These are phyloP conservation scores for Drosophila neocordata DNA, from an alignment of 1,140 invertebrate genomes.

Conservation along the genomic window DNA sequence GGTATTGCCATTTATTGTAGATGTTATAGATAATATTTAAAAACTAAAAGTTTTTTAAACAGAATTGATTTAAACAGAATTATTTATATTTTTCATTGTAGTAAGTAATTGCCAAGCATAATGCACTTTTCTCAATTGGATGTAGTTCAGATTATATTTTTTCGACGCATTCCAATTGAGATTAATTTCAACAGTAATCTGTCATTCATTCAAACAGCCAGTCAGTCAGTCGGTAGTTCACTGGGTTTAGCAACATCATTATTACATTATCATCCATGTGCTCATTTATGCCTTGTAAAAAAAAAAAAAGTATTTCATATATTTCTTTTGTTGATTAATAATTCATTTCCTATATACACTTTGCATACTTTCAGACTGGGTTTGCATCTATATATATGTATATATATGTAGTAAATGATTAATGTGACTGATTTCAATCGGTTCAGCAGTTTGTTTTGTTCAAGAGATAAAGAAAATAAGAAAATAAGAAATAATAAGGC, in stretches of 20 bases:
- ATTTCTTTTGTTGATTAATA: slow-evolving; percentile 36
- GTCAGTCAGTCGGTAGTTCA: slow-evolving; percentile 49
- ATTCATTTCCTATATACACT: slow-evolving; percentile 68
- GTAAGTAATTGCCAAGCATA: slow-evolving; percentile 2
- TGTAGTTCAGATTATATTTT: neutral
- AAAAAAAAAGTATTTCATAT: slow-evolving; percentile 34
- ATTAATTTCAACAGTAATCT: slow-evolving; percentile 67
- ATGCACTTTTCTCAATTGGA: slow-evolving; percentile 8
- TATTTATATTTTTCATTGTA: no score
- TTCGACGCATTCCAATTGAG: slow-evolving; percentile 57
- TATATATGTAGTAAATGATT: slow-evolving; percentile 23
- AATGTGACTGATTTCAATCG: slow-evolving; percentile 35
- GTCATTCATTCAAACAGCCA: slow-evolving; percentile 22
- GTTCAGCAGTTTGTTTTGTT: slow-evolving; percentile 17
- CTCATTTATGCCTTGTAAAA: slow-evolving; percentile 11
- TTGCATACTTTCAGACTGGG: no score
- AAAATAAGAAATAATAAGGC: neutral
- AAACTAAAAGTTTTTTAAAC: no score
- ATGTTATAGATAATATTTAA: no score
- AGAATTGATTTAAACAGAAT: no score
- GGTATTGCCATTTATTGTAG: no score
- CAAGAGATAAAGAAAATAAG: slow-evolving; percentile 34
- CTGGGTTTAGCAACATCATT: slow-evolving; percentile 32
- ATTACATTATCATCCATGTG: slow-evolving; percentile 30
- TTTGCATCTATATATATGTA: no score